A percentile compares a stretch with the other conserved stretches of the same genome.
These are phyloP conservation scores for Acanthochromis polyacanthus DNA, from an alignment of 2,113 vertebrate species.

Conservation along the genomic window DNA sequence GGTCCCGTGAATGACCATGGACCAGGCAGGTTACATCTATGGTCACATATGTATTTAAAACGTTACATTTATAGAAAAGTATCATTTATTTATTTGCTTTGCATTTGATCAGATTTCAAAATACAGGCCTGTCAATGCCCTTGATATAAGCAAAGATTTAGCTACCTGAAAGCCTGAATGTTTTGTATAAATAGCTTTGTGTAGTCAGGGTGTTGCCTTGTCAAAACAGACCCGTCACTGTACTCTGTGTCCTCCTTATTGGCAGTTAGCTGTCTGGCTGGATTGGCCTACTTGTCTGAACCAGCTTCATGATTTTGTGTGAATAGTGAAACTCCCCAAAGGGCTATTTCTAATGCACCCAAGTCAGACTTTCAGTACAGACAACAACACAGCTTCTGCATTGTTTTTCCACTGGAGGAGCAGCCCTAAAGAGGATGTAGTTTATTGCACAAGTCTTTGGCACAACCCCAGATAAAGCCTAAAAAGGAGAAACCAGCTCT, in stretches of 20 bases:
- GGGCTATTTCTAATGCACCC: conserved; percentile 14
- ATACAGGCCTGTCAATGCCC: too few relatives aligned
- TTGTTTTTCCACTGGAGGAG: conserved; percentile 58
- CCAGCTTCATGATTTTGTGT: conserved; percentile 1
- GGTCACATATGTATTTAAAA: too few relatives aligned
- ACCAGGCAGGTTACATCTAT: too few relatives aligned
- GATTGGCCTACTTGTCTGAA: not conserved
- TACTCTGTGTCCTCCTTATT: not conserved
- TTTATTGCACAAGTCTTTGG: conserved; percentile 75
- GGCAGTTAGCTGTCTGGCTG: not conserved
- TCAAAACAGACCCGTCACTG: not conserved
- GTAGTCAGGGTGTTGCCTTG: not conserved
- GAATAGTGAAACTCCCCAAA: conserved; percentile 39
- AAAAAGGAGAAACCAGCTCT: conserved; percentile 67
- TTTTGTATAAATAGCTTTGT: not conserved
- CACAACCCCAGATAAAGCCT: conserved; percentile 47
- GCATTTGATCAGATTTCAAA: not conserved
- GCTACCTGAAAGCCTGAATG: not conserved
- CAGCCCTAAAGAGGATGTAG: conserved; percentile 76
- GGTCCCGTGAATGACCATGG: not conserved
- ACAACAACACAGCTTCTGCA: conserved; percentile 41
- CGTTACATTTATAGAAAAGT: too few relatives aligned
- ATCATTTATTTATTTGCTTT: not conserved
- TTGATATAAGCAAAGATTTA: too few relatives aligned
- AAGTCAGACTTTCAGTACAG: conserved; percentile 28